These are phyloP conservation scores for Acanthaster planci DNA, from an alignment of 35 echinoderm and acorn worm species.

Conservation along the genomic window DNA sequence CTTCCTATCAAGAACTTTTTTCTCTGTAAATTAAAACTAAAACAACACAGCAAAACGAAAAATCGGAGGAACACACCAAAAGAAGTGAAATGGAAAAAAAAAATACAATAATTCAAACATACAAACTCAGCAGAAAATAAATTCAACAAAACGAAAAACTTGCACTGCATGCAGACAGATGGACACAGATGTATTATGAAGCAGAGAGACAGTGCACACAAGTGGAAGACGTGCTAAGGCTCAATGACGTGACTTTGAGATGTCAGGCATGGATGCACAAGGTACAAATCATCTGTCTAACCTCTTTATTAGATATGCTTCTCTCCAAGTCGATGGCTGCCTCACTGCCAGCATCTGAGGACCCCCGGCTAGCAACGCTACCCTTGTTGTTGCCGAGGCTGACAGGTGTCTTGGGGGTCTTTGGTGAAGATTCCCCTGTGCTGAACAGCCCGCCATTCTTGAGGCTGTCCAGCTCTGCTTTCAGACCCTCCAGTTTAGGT, in stretches of 20 bases:
- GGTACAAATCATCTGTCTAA: not conserved
- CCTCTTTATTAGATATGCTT: slow-evolving; percentile 1
- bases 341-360: slow-evolving; percentile 71
- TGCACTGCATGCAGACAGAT: slow-evolving; percentile 17
- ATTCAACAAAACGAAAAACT: not conserved
- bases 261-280: slow-evolving; percentile 18
- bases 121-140: not conserved
- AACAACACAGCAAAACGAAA: not conserved
- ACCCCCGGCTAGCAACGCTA: slow-evolving; percentile 51
- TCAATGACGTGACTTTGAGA: not conserved
- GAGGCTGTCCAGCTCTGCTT: not conserved
- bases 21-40: not conserved
- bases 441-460: not conserved
- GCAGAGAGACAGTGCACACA: not conserved
- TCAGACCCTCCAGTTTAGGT: not conserved
- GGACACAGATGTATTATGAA: not conserved
- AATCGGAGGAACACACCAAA: not conserved
- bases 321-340: slow-evolving; percentile 53
- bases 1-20: no score
- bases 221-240: not conserved
- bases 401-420: not conserved
- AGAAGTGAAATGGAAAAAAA: not conserved
- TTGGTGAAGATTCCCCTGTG: not conserved
- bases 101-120: not conserved
- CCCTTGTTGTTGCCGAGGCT: slow-evolving; percentile 31